Conservation (phyloP, 2,113 vertebrate species). For the Siniperca knerii region DNA sequence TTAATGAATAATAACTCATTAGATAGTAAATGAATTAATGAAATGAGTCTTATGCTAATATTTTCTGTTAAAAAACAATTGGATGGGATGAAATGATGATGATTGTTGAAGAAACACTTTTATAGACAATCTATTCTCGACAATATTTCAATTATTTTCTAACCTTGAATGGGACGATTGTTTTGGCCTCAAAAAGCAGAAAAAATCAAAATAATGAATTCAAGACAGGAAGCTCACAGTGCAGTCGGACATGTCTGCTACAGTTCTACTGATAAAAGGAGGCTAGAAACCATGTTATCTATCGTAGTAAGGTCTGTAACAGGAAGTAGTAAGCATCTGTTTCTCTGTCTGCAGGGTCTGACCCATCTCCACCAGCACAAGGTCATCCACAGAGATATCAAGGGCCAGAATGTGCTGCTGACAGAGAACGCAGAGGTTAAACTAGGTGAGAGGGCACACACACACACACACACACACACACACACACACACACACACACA, state of each 20-base stretch:
- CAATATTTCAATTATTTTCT: not conserved
- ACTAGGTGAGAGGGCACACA: conserved; percentile 86
- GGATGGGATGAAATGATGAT: no score
- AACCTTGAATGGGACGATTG: not conserved
- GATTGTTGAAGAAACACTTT: no score
- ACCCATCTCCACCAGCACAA: conserved; percentile 99
- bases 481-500: no score
- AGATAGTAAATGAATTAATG: no score
- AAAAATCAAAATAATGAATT: not conserved
- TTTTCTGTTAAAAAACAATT: no score
- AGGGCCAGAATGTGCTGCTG: conserved; percentile 97
- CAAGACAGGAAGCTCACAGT: not conserved
- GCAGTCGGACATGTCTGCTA: not conserved
- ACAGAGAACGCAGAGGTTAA: conserved; percentile 99
- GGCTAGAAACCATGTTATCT: not conserved
- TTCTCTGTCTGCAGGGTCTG: conserved; percentile 87
- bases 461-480: conserved; percentile 3
- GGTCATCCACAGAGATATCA: conserved; percentile 99
- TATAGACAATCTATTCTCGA: no score
- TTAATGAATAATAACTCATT: no score
- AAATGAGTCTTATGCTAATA: no score
- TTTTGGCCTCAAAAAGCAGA: not conserved
- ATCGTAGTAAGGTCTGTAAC: not conserved
- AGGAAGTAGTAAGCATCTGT: not conserved
- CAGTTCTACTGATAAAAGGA: not conserved